Evolutionary conservation across 2,888 invertebrate species (phyloP).

Genomic region (Dorcus parallelipipedus): DNA sequence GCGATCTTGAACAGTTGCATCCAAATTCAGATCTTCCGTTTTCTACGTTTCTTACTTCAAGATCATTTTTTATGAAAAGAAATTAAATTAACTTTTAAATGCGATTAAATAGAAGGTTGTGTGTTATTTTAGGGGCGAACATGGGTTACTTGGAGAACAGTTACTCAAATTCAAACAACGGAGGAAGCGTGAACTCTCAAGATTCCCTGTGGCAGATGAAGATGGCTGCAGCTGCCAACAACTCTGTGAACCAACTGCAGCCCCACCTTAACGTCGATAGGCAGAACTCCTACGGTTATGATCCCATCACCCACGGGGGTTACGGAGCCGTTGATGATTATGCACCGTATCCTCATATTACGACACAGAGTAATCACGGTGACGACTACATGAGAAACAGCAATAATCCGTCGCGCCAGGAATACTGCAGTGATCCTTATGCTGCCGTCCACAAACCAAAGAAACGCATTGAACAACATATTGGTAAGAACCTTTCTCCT

Average conservation of each 20-base stretch:
- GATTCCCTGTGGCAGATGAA: slow-evolving; percentile 94
- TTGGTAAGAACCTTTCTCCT: slow-evolving; percentile 60
- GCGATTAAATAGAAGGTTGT: no score
- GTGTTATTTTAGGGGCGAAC: slow-evolving; percentile 65
- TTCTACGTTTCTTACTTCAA: no score
- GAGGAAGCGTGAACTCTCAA: slow-evolving; percentile 93
- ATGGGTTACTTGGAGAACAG: slow-evolving; percentile 90
- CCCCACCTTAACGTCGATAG: slow-evolving; percentile 62
- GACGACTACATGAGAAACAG: slow-evolving; percentile 72
- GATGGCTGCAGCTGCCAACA: slow-evolving; percentile 73
- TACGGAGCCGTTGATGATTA: slow-evolving; percentile 82
- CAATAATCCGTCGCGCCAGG: slow-evolving; percentile 81
- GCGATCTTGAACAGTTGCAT: no score
- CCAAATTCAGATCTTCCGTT: no score
- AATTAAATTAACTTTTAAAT: not conserved
- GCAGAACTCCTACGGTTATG: slow-evolving; percentile 69
- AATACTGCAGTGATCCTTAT: slow-evolving; percentile 85
- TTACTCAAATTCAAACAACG: slow-evolving; percentile 90
- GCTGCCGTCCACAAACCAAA: slow-evolving; percentile 87
- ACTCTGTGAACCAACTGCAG: slow-evolving; percentile 59
- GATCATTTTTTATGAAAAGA: no score
- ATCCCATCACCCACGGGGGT: slow-evolving; percentile 76
- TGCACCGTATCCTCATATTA: slow-evolving; percentile 78
- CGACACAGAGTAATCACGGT: slow-evolving; percentile 62
- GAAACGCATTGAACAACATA: slow-evolving; percentile 81